Conservation (phyloP, 2,888 invertebrate genomes). For the Fragum fragum region DNA sequence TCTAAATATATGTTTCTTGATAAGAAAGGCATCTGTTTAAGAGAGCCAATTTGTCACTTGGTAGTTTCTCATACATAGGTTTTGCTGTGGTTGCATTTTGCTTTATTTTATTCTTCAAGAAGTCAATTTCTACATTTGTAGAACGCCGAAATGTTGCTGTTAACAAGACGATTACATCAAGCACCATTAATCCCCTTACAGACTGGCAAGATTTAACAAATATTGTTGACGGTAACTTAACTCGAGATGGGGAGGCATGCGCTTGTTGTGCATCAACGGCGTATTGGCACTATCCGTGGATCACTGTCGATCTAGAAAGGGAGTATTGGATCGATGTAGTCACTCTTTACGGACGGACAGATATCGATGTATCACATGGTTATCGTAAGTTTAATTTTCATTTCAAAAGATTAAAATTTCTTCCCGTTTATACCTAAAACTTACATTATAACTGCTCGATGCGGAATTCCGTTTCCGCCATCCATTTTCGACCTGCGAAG, state of each 20-base stretch:
- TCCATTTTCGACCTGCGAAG: no score
- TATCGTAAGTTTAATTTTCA: background rate
- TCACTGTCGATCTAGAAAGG: background rate
- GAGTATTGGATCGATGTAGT: background rate
- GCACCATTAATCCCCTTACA: background rate
- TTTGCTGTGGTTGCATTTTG: no score
- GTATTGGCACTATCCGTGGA: background rate
- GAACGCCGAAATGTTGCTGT: slow-evolving; percentile 1
- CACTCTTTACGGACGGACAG: background rate
- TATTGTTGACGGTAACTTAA: background rate
- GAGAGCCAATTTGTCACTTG: no score
- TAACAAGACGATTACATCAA: background rate
- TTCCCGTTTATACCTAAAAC: no score
- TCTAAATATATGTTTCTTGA: no score
- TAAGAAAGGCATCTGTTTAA: no score
- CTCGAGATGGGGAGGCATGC: background rate
- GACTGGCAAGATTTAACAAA: background rate
- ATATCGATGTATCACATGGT: background rate
- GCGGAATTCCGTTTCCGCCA: no score
- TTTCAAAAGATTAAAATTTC: background rate
- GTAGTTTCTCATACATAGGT: no score
- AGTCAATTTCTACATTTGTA: background rate
- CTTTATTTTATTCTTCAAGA: no score
- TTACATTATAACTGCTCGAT: no score
- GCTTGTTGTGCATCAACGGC: background rate